Conservation (phyloP, 1,140 invertebrate species). For the Atta texana region DNA sequence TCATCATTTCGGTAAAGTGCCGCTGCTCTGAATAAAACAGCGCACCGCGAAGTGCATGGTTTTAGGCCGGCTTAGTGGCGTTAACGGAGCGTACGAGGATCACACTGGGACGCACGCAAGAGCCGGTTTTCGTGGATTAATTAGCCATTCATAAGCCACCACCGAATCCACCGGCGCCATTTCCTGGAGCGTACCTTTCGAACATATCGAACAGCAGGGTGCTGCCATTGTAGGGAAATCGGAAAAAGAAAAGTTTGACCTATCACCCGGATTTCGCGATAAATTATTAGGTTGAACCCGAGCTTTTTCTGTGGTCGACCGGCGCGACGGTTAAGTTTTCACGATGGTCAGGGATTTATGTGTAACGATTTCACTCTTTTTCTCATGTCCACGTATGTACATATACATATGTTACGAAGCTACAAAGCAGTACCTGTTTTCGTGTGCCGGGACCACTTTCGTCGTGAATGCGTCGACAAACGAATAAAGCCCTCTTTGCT, state of each 20-base stretch:
- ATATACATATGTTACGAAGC: neutral
- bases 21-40: conserved; percentile 76
- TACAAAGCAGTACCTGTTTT: conserved; percentile 18
- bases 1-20: conserved; percentile 75
- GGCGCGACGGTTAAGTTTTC: conserved; percentile 65
- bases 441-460: conserved; percentile 21
- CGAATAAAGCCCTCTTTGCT: conserved; percentile 16
- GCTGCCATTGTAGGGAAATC: conserved; percentile 48
- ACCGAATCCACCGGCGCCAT: conserved; percentile 21
- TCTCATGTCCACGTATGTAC: neutral
- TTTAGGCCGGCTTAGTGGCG: conserved; percentile 74
- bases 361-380: conserved; percentile 60
- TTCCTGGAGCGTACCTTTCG: neutral
- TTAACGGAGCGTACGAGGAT: conserved; percentile 63
- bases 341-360: conserved; percentile 58
- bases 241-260: conserved; percentile 49
- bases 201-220: neutral
- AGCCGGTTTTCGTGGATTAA: conserved; percentile 75
- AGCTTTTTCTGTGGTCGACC: conserved; percentile 34
- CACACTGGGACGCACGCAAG: conserved; percentile 23
- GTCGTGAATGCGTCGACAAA: conserved; percentile 22
- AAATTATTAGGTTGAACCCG: conserved; percentile 70
- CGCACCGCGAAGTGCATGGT: conserved; percentile 62
- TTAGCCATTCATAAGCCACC: conserved; percentile 77
- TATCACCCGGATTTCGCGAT: conserved; percentile 34